Base-by-base conservation (phyloP, 1,140 invertebrate species). In the Leguminivora glycinivorella region DNA sequence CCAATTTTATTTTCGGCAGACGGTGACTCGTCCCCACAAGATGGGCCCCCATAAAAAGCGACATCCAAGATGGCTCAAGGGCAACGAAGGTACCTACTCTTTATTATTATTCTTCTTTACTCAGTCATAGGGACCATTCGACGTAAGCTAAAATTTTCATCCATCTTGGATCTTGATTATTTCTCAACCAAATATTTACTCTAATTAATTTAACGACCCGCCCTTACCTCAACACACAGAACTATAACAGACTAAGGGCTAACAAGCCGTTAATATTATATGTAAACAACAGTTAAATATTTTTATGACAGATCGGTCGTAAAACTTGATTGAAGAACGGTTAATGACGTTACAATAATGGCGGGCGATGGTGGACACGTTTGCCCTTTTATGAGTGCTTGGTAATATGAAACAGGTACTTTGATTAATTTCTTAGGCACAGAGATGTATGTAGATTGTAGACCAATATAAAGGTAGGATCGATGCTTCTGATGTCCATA, bases 211-310 rank as follows among this genome's bases (percentile, higher is more conserved):
- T 78, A 83, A 84, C 77, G 75, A 75, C 72, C 66, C 17, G 10
- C 74, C 70, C 70, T 71, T 63, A 9, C 70, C 73, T 75, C 79
- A 79, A 70, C 71, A 25, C 66, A 2, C 58, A 75, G 75, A 80
- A 40, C 68, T 68, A 83, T 58, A 82, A 70, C 83, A 70, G 73
- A 72, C 68, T 73, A 66, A 26, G 68, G 26, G 26, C 17, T 60
- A 10, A 19, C 77, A 81, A 77, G 78, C 79, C 82, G 83, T 90
- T 91, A 91, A 91, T 90, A 89, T 84, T 76, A 83, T 74, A 75
- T 79, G 79, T 87, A 91, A 91, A 91, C 87, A 91, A 87, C 72
- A 85, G 83, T 91, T 90, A 91, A 91, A 89, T 85, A 91, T 89
- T 89, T 91, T 90, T 89, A 90, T 83, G 84, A 70, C 77, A 78